Percentiles rank a stretch among this genome's conserved stretches.
Conservation (phyloP, 2,113 vertebrate genomes). For the Haemorhous mexicanus region DNA sequence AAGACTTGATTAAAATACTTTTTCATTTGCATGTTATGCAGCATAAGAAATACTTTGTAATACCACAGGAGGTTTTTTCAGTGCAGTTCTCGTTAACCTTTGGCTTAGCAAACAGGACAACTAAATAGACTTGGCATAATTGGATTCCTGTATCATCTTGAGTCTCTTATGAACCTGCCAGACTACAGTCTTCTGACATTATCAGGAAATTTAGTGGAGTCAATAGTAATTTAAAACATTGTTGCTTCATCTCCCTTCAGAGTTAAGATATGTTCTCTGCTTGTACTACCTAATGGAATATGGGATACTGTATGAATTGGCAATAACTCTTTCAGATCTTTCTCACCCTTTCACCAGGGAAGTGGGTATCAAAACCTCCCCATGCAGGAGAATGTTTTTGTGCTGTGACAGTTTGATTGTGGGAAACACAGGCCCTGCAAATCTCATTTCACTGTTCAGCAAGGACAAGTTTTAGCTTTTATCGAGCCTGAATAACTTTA, state of each 20-base stretch:
- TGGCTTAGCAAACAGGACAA: conserved; percentile 70
- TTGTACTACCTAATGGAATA: conserved; percentile 53
- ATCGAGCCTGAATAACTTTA: conserved; percentile 53
- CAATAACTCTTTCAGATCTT: conserved; percentile 62
- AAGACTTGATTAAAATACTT: conserved; percentile 56
- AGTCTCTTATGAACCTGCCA: conserved; percentile 66
- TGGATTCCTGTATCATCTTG: conserved; percentile 72
- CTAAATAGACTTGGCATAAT: conserved; percentile 73
- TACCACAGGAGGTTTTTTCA: conserved; percentile 74
- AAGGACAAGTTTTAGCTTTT: conserved; percentile 56
- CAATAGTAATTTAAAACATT: conserved; percentile 69
- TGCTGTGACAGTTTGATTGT: conserved; percentile 65
- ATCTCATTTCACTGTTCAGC: conserved; percentile 60
- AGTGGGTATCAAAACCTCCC: conserved; percentile 51
- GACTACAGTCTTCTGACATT: conserved; percentile 60
- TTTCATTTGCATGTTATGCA: conserved; percentile 66
- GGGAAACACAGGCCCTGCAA: conserved; percentile 56
- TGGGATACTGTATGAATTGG: conserved; percentile 69
- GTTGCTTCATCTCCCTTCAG: conserved; percentile 63
- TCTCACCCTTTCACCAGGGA: conserved; percentile 52
- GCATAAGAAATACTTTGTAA: conserved; percentile 69
- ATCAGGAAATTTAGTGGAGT: conserved; percentile 62
- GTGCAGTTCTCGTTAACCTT: conserved; percentile 89
- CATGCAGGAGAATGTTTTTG: conserved; percentile 58
- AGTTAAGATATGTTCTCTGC: conserved; percentile 57